A percentile compares a stretch with the other conserved stretches of the same genome.
phyloP scores from a whole-genome alignment of 2,888 invertebrate species.

The Volucella bombylans region DNA sequence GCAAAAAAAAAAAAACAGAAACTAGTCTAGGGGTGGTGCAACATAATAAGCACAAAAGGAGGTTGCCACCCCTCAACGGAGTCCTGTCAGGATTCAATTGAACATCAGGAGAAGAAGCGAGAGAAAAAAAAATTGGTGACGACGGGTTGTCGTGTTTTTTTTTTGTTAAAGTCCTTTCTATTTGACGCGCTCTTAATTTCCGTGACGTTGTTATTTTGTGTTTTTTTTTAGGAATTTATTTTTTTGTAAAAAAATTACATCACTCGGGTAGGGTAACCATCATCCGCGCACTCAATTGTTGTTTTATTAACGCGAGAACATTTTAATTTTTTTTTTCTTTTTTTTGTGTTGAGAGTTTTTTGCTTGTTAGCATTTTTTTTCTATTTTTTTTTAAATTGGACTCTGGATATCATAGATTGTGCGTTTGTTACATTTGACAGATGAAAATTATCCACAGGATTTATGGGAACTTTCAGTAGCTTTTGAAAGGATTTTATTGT shows the following conservation, averaged over 20 bases:
- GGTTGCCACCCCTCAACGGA: slow-evolving; percentile 65
- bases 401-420: slow-evolving; percentile 62
- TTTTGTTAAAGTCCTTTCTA: slow-evolving; percentile 63
- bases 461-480: slow-evolving; percentile 65
- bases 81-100: slow-evolving; percentile 68
- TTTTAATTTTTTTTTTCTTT: slow-evolving; percentile 59
- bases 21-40: slow-evolving; percentile 61
- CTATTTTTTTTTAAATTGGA: slow-evolving; percentile 24
- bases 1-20: slow-evolving; percentile 31
- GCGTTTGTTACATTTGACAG: slow-evolving; percentile 70
- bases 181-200: slow-evolving; percentile 74
- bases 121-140: slow-evolving; percentile 69
- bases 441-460: slow-evolving; percentile 71
- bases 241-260: background rate
- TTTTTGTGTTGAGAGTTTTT: slow-evolving; percentile 43
- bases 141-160: slow-evolving; percentile 65
- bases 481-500: slow-evolving; percentile 44
- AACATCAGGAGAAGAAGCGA: slow-evolving; percentile 43
- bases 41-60: slow-evolving; percentile 67
- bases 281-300: slow-evolving; percentile 60
- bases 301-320: slow-evolving; percentile 73
- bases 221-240: slow-evolving; percentile 34
- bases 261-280: slow-evolving; percentile 56
- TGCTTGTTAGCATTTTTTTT: slow-evolving; percentile 59
- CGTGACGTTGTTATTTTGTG: slow-evolving; percentile 67